These are phyloP conservation scores for Heliconius hortense DNA, from an alignment of 2,888 invertebrate species.

Conservation along the genomic window DNA sequence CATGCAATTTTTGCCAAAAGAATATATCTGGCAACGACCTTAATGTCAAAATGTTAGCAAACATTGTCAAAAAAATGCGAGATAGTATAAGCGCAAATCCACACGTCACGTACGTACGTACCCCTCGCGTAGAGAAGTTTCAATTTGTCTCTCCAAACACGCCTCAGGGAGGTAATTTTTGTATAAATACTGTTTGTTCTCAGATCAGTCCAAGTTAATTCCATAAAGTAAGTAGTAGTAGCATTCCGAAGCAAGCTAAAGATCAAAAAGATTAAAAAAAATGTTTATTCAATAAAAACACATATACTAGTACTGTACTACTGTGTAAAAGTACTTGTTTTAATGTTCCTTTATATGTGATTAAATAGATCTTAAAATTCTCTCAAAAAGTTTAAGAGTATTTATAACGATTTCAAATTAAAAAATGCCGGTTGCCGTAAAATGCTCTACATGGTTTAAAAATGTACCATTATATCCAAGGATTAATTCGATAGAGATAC, in stretches of 20 bases:
- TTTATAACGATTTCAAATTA: not conserved
- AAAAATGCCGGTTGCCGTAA: not conserved
- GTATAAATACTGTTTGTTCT: not conserved
- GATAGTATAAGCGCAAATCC: not conserved
- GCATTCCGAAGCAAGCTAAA: not conserved
- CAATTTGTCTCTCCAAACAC: not conserved
- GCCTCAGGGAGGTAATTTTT: no score
- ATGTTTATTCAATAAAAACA: not conserved
- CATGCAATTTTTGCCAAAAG: no score
- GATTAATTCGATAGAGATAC: constrained; percentile 58
- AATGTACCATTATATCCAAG: constrained; percentile 52
- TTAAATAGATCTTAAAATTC: not conserved
- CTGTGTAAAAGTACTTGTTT: no score
- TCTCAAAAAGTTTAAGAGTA: not conserved
- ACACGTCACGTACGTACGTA: not conserved
- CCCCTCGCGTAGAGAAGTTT: not conserved
- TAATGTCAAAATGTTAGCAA: not conserved
- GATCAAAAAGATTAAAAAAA: not conserved
- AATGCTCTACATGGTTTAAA: constrained; percentile 15
- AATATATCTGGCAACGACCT: no score
- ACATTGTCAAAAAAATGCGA: not conserved
- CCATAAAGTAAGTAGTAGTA: no score
- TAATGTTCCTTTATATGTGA: not conserved
- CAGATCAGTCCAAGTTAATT: not conserved
- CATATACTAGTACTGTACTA: no score